Evolutionary conservation across 2,888 invertebrate genomes (phyloP), one percentile per base, ranked within the genome.

Genomic region (Agriopis marginaria): DNA sequence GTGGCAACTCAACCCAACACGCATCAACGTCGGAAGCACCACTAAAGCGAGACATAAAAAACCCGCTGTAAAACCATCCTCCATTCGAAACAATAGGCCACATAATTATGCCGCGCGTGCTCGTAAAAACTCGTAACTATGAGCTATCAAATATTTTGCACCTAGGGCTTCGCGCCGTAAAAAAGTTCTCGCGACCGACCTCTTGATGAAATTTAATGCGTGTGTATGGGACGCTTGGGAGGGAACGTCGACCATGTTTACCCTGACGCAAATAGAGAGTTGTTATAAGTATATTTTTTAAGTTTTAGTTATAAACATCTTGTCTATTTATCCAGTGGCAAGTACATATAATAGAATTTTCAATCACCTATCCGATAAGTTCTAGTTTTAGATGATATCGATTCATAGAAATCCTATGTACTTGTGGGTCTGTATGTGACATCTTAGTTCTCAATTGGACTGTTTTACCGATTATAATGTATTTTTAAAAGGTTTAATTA

Each of bases 121-220:
- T 78, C 85, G 80, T 89, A 89, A 90, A 91, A 86, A 83, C 81
- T 82, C 85, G 45, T 66, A 70, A 66, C 70, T 70, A 66, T 63
- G 66, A 62, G 79, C 86, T 85, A 89, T 91, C 88, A 89, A 91
- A 92, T 89, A 90, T 91, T 91, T 91, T 89, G 88, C 86, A 86
- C 87, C 83, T 85, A 81, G 76, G 75, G 79, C 80, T 83, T 60
- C 42, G 59, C 42, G 65, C 69, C 66, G 73, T 77, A 77, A 77
- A 77, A 75, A 77, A 75, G 75, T 76, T 77, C 50, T 61, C 64
- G 70, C 71, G 71, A 70, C 75, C 72, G 71, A 75, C 75, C 72
- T 74, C 68, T 73, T 70, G 70, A 71, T 77, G 73, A 73, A 77
- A 74, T 75, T 75, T 74, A 64, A 70, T 66, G 69, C 53, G 66